Evolutionary conservation across 1,140 invertebrate genomes (phyloP).

Genomic region (Bombus sibiricus): DNA sequence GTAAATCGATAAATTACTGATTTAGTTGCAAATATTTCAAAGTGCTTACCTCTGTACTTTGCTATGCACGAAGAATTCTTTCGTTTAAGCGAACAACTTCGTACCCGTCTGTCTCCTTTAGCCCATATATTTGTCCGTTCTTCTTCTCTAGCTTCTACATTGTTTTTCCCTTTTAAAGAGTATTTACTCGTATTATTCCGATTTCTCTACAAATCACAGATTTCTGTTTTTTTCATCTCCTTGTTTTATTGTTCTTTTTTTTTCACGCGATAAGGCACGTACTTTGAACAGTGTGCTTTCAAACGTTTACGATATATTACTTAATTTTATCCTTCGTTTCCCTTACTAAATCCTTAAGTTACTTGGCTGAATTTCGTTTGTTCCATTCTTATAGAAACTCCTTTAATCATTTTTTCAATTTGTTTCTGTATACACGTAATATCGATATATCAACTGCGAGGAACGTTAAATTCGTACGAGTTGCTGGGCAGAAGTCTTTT

Average conservation of each 20-base stretch:
- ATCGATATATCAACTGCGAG: too few species aligned
- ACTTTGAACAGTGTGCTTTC: background rate
- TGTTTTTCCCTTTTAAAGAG: background rate
- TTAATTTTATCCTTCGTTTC: too few species aligned
- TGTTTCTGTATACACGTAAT: too few species aligned
- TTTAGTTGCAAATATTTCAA: background rate
- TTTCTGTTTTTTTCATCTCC: background rate
- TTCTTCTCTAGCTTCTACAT: background rate
- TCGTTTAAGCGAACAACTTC: background rate
- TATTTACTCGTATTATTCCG: background rate
- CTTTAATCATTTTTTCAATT: too few species aligned
- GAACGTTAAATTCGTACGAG: too few species aligned
- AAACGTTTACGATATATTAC: too few species aligned
- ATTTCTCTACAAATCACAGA: background rate
- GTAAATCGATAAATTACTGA: too few species aligned
- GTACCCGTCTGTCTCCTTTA: background rate
- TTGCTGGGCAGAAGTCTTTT: too few species aligned
- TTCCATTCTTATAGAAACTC: too few species aligned
- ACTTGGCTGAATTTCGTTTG: too few species aligned
- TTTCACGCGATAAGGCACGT: background rate
- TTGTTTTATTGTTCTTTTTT: background rate
- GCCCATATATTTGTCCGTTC: background rate
- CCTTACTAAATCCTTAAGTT: too few species aligned
- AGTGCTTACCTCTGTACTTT: background rate
- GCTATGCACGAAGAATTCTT: background rate